Evolutionary conservation across 2,888 invertebrate genomes (phyloP).

Genomic region (Girardia tigrina): DNA sequence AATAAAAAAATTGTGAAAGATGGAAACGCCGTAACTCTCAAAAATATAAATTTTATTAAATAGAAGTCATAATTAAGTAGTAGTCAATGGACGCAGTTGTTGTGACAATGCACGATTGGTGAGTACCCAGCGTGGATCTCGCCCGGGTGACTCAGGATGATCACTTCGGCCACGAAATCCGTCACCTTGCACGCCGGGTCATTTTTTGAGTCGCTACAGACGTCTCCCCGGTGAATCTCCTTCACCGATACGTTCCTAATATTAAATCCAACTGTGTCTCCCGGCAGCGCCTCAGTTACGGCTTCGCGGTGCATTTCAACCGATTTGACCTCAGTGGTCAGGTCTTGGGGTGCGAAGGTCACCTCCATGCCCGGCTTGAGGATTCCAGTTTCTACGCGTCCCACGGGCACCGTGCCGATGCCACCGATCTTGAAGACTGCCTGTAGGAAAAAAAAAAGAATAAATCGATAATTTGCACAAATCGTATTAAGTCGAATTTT

Average conservation of each 20-base stretch:
- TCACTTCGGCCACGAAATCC: slow-evolving; percentile 53
- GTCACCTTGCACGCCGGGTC: slow-evolving; percentile 66
- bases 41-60: too few species aligned
- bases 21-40: too few species aligned
- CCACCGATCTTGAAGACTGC: slow-evolving; percentile 99
- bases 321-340: slow-evolving; percentile 95
- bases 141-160: slow-evolving; percentile 96
- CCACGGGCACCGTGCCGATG: slow-evolving; percentile 96
- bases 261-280: slow-evolving; percentile 99
- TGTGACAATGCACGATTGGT: slow-evolving; percentile 98
- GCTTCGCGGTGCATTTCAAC: slow-evolving; percentile 99
- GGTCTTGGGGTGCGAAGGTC: slow-evolving; percentile 84
- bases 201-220: slow-evolving; percentile 90
- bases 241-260: slow-evolving; percentile 99
- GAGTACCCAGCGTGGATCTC: slow-evolving; percentile 97
- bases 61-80: too few species aligned
- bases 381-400: slow-evolving; percentile 95
- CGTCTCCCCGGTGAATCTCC: slow-evolving; percentile 96
- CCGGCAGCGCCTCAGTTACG: slow-evolving; percentile 80
- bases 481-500: too few species aligned
- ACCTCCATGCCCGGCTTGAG: slow-evolving; percentile 60
- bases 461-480: too few species aligned
- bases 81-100: too few species aligned
- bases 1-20: too few species aligned
- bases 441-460: too few species aligned